Conservation (phyloP, 2,888 invertebrate species). For the Acrobasis repandana region DNA sequence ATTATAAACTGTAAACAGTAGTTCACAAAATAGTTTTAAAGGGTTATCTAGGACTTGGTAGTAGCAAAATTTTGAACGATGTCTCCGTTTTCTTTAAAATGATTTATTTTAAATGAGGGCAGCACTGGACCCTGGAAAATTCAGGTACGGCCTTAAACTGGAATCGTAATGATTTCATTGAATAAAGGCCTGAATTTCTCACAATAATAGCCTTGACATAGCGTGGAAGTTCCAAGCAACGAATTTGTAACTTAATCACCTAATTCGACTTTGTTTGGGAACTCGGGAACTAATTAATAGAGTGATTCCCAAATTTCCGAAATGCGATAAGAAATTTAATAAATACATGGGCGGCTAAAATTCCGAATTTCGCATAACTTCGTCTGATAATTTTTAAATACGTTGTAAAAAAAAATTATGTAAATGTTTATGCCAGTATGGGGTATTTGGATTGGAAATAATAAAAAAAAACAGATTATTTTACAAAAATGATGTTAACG, state of each 20-base stretch:
- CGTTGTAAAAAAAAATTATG: neutral
- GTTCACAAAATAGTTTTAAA: no score
- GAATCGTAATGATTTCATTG: neutral
- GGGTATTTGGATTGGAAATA: neutral
- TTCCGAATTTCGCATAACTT: neutral
- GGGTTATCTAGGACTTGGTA: no score
- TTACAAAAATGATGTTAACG: neutral
- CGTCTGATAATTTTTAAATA: neutral
- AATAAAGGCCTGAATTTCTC: constrained; percentile 24
- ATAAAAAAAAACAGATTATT: neutral
- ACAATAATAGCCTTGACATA: constrained; percentile 53
- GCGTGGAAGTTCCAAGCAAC: constrained; percentile 38
- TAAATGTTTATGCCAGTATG: neutral
- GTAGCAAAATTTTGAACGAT: no score
- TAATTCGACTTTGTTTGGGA: constrained; percentile 68
- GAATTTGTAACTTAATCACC: constrained; percentile 71
- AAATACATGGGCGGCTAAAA: neutral
- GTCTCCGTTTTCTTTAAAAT: no score
- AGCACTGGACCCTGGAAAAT: no score
- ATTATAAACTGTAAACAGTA: no score
- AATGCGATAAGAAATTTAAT: constrained; percentile 6
- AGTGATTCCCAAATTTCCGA: constrained; percentile 30
- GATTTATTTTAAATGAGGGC: no score
- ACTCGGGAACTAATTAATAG: constrained; percentile 56
- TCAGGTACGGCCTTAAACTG: no score